phyloP scores from a whole-genome alignment of 2,797 vertebrate species.

The Heliangelus exortis region DNA sequence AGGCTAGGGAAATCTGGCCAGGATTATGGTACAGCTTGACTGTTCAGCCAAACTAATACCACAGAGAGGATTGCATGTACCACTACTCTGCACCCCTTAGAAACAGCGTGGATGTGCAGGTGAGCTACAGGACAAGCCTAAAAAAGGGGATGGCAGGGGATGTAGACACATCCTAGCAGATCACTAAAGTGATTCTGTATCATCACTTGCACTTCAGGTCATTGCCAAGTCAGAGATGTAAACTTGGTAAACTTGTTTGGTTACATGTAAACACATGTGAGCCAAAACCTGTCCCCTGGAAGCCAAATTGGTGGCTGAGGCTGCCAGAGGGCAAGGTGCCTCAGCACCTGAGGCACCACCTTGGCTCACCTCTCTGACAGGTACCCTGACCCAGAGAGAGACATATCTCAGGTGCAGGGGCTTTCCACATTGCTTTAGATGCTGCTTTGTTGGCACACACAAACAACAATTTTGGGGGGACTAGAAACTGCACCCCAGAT shows the following conservation, averaged over 20 bases:
- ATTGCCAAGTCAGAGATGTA: neutral
- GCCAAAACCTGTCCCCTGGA: neutral
- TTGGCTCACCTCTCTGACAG: neutral
- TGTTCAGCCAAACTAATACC: neutral
- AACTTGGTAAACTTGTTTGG: neutral
- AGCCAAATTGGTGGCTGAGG: neutral
- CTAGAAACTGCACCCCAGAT: neutral
- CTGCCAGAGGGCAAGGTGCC: fast-evolving
- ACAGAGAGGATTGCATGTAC: neutral
- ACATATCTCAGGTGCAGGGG: fast-evolving
- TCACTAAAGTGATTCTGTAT: neutral
- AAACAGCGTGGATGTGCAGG: neutral
- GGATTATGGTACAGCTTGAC: neutral
- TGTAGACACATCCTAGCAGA: neutral
- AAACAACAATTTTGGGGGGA: neutral
- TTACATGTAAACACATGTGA: fast-evolving
- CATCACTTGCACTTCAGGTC: neutral
- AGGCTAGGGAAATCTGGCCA: too few species aligned
- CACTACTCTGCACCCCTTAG: neutral
- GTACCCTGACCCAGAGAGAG: neutral
- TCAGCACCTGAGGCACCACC: neutral
- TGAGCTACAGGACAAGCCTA: neutral
- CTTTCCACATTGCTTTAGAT: neutral
- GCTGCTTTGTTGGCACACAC: neutral
- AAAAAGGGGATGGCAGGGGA: too few species aligned